Percentiles rank a stretch among this genome's conserved stretches.
Evolutionary conservation across 2,888 invertebrate genomes (phyloP).

Genomic region (Hydrotaea cyrtoneurina): DNA sequence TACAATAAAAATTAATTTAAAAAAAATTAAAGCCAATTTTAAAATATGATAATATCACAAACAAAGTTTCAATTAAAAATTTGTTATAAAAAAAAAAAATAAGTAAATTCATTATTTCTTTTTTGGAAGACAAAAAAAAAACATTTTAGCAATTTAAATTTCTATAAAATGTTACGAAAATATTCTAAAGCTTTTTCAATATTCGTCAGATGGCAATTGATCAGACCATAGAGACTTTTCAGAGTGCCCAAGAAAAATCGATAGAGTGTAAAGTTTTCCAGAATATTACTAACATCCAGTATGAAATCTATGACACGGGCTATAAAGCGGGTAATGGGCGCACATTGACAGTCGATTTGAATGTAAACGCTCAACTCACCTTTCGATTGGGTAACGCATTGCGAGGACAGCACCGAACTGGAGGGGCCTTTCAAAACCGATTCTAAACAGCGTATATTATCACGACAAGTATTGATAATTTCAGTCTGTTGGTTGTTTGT

Average conservation of each 20-base stretch:
- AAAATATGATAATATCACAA: conserved; percentile 30
- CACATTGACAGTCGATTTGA: conserved; percentile 78
- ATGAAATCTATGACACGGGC: conserved; percentile 78
- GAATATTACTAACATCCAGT: conserved; percentile 77
- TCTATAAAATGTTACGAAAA: conserved; percentile 41
- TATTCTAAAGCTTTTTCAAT: conserved; percentile 57
- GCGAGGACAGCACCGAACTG: conserved; percentile 82
- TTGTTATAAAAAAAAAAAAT: conserved; percentile 1
- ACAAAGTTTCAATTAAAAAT: neutral
- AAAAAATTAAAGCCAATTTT: conserved; percentile 34
- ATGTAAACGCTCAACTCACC: conserved; percentile 81
- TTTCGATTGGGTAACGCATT: conserved; percentile 84
- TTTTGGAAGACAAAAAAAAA: too few relatives aligned
- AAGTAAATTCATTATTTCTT: neutral
- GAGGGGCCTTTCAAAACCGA: conserved; percentile 84
- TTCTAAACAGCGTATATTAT: conserved; percentile 91
- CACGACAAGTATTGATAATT: conserved; percentile 91
- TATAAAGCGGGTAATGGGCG: conserved; percentile 80
- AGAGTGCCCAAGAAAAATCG: conserved; percentile 77
- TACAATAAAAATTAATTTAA: conserved; percentile 21
- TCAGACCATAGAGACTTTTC: conserved; percentile 74
- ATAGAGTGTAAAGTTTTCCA: conserved; percentile 78
- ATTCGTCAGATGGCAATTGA: conserved; percentile 70
- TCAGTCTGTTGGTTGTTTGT: conserved; percentile 90
- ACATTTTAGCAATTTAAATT: neutral